Conservation (phyloP, 1,140 invertebrate species). For the Hylyphantes graminicola region DNA sequence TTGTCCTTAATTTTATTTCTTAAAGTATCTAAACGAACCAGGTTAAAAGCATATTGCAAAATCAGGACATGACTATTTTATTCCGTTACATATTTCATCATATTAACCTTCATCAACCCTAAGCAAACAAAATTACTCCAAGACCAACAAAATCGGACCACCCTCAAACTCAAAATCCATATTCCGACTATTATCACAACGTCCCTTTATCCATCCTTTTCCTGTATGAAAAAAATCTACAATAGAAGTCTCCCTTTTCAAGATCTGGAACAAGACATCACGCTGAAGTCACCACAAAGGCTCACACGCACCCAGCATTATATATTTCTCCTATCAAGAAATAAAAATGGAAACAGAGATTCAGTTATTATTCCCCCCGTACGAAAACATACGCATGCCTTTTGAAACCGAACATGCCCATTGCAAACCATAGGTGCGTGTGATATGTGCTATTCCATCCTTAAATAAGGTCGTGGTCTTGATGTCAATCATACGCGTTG, state of each 20-base stretch:
- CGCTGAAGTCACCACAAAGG: not conserved
- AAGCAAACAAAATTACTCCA: too few relatives aligned
- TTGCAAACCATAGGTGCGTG: not conserved
- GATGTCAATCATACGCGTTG: not conserved
- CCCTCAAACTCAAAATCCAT: too few relatives aligned
- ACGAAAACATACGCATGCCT: not conserved
- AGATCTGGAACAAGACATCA: not conserved
- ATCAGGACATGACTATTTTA: too few relatives aligned
- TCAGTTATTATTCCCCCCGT: not conserved
- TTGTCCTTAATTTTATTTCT: too few relatives aligned
- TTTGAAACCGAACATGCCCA: not conserved
- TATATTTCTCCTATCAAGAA: too few relatives aligned
- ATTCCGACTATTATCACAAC: not conserved
- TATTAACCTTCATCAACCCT: too few relatives aligned
- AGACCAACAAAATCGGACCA: too few relatives aligned
- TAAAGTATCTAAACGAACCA: too few relatives aligned
- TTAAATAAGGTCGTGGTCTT: not conserved
- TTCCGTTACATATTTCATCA: too few relatives aligned
- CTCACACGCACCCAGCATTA: not conserved
- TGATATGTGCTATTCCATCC: not conserved
- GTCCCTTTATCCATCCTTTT: not conserved
- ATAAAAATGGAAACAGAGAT: too few relatives aligned
- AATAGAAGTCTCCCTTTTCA: not conserved
- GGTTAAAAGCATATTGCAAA: too few relatives aligned
- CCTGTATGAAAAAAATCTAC: not conserved